phyloP scores from a whole-genome alignment of 2,113 vertebrate species.

The Pluvialis apricaria region DNA sequence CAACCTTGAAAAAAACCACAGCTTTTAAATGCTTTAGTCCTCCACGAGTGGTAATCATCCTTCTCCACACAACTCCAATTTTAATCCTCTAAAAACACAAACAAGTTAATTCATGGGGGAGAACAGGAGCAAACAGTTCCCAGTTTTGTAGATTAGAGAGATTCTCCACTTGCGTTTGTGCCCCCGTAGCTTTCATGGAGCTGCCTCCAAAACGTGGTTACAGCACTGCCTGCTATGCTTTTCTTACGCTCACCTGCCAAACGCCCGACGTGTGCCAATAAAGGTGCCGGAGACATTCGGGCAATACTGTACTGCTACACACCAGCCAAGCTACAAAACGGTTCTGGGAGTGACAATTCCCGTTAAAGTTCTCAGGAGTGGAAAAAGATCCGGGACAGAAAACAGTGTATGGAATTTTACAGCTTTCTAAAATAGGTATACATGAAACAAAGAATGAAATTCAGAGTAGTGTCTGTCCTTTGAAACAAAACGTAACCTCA shows the following conservation, averaged over 20 bases:
- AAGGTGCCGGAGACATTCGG: background rate
- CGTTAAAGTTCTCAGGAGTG: background rate
- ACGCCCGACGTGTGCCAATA: background rate
- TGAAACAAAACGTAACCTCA: background rate
- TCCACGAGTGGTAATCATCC: background rate
- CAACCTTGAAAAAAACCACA: background rate
- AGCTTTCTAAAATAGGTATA: background rate
- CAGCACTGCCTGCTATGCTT: background rate
- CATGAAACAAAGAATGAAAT: background rate
- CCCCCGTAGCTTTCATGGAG: background rate
- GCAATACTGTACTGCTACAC: background rate
- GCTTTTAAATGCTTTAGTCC: background rate
- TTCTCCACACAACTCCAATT: background rate
- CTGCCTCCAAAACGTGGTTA: background rate
- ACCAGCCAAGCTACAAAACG: background rate
- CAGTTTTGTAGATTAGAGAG: background rate
- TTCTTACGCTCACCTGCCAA: background rate
- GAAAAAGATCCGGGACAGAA: background rate
- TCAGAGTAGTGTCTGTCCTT: background rate
- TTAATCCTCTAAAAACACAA: background rate
- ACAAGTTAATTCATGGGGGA: background rate
- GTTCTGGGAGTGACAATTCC: background rate
- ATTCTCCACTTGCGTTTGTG: accelerated
- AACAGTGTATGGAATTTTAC: accelerated
- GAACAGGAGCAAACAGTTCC: background rate